Evolutionary conservation across 2,888 invertebrate species (phyloP).

Genomic region (Mechanitis messenoides): DNA sequence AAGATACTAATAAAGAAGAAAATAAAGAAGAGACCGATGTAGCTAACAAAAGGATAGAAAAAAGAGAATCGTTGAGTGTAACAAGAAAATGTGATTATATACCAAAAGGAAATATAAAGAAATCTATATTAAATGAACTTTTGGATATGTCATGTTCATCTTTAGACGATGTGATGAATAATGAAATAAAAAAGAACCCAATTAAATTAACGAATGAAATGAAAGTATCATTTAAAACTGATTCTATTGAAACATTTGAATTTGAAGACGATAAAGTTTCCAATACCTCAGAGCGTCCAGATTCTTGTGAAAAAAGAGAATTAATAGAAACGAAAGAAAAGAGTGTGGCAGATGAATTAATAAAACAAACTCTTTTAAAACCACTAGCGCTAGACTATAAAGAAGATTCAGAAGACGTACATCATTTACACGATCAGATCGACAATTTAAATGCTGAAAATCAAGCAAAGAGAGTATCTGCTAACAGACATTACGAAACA

Average conservation of each 20-base stretch:
- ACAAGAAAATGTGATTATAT: slow-evolving; percentile 6
- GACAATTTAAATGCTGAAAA: slow-evolving; percentile 24
- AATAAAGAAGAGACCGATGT: neutral
- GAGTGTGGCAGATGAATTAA: neutral
- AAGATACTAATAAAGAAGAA: no score
- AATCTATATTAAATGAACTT: slow-evolving; percentile 43
- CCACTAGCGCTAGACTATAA: slow-evolving; percentile 29
- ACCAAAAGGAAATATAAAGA: slow-evolving; percentile 25
- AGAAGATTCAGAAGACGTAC: slow-evolving; percentile 24
- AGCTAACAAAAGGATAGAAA: neutral
- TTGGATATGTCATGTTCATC: slow-evolving; percentile 46
- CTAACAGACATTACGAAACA: slow-evolving; percentile 35
- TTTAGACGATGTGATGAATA: slow-evolving; percentile 8
- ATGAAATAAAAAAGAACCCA: neutral
- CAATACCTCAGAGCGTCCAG: no score
- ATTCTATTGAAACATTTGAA: slow-evolving; percentile 10
- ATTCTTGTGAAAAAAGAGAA: neutral
- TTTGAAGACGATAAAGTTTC: neutral
- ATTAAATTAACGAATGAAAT: slow-evolving; percentile 7
- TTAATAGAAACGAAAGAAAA: neutral
- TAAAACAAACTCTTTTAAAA: neutral
- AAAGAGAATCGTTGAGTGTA: neutral
- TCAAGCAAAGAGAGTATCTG: slow-evolving; percentile 17
- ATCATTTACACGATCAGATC: slow-evolving; percentile 31
- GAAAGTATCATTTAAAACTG: slow-evolving; percentile 4